Evolutionary conservation across 92 coral and sea anemone genomes (phyloP).

Genomic region (Zoanthus solanderi): DNA sequence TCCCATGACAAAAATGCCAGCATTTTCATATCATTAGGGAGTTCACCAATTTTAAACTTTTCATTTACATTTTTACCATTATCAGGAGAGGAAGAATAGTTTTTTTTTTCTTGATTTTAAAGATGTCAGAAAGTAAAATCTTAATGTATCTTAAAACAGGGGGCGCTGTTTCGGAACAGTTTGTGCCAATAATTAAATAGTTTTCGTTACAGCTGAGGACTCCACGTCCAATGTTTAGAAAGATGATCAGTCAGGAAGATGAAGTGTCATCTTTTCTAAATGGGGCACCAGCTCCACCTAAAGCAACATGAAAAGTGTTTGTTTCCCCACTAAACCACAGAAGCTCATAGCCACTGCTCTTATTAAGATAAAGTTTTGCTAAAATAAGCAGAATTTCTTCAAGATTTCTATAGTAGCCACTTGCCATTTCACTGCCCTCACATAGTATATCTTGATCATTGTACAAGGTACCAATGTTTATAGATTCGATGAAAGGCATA

Average conservation of each 20-base stretch:
- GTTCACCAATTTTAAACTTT: constrained; percentile 43
- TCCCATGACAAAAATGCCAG: constrained; percentile 60
- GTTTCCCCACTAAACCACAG: neutral
- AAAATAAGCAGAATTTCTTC: neutral
- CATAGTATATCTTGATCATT: neutral
- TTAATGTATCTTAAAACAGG: neutral
- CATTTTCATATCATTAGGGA: constrained; percentile 63
- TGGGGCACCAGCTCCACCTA: neutral
- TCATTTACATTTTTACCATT: constrained; percentile 32
- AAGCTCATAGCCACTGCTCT: neutral
- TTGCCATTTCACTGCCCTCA: neutral
- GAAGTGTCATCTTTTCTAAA: neutral
- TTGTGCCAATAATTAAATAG: neutral
- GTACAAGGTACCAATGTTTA: neutral
- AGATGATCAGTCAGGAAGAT: neutral
- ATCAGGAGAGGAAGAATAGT: constrained; percentile 17
- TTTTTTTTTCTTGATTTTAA: constrained; percentile 10
- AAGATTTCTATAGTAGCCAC: neutral
- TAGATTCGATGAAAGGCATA: neutral
- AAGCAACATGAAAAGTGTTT: neutral
- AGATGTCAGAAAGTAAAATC: constrained; percentile 11
- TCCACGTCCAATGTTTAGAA: neutral
- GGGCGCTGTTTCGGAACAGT: neutral
- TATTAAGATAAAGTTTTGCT: neutral
- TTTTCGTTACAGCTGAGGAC: neutral